These are phyloP conservation scores for Gobio gobio DNA, from an alignment of 2,113 vertebrate genomes.

Conservation along the genomic window DNA sequence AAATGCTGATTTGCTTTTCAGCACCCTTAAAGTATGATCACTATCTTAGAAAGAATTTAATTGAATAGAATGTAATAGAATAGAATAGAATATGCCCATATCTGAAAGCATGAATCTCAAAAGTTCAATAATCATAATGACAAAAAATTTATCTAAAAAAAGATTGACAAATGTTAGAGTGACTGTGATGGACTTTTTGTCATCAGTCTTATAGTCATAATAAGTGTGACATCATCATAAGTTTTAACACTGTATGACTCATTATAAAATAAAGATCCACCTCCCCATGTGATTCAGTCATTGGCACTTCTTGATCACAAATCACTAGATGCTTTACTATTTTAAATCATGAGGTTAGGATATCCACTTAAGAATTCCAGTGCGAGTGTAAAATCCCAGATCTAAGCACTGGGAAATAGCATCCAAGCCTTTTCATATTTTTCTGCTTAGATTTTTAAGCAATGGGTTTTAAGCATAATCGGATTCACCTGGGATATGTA, in stretches of 20 bases:
- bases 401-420: not conserved
- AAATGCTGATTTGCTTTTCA: constrained; percentile 36
- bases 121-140: not conserved
- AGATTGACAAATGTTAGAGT: not conserved
- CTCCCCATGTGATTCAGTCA: constrained; percentile 31
- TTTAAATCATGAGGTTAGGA: not conserved
- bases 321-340: not conserved
- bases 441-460: not conserved
- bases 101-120: not conserved
- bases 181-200: too few relatives aligned
- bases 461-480: not conserved
- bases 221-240: constrained; percentile 33
- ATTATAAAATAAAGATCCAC: constrained; percentile 43
- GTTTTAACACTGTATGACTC: constrained; percentile 44
- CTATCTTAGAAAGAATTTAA: too few relatives aligned
- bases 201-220: constrained; percentile 33
- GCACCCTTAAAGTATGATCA: not conserved
- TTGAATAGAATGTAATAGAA: not conserved
- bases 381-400: not conserved
- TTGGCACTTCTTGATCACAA: constrained; percentile 30
- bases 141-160: not conserved
- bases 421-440: not conserved
- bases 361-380: not conserved
- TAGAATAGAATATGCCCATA: not conserved
- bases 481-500: not conserved